Base-by-base conservation (phyloP, 2,113 vertebrate species). In the Callipepla squamata region DNA sequence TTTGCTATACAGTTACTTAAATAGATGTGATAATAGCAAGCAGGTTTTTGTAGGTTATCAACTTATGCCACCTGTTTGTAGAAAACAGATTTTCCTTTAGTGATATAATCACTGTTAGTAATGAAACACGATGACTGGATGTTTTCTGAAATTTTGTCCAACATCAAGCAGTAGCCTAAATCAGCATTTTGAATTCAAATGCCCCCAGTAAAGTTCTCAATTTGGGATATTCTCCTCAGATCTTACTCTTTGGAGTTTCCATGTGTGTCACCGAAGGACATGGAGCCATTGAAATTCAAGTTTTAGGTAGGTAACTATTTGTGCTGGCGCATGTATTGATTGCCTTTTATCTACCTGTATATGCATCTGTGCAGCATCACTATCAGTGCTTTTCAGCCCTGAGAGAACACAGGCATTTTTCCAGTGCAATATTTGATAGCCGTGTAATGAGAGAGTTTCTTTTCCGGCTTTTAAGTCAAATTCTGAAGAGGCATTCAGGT, bases 211-310 rank as follows among this genome's bases (percentile, higher is more conserved):
- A 97, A 96, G 89, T 97, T 98, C 86, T 98, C 96, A 97, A 97
- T 97, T 97, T 97, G 91, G 97, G 96, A 97, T 97, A 97, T 97
- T 97, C 96, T 97, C 97, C 97, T 96, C 94, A 97, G 96, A 97
- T 98, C 97, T 96, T 97, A 97, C 96, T 98, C 95, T 97, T 97
- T 98, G 97, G 97, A 97, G 93, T 95, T 97, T 90, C 97, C 96
- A 94, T 97, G 96, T 96, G 80, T 97, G 96, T 96, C 97, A 97
- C 93, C 96, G 97, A 98, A 97, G 97, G 97, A 95, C 96, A 96
- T 90, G 96, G 96, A 98, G 96, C 96, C 96, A 97, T 97, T 98
- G 97, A 97, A 96, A 97, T 97, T 94, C 97, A 97, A 96, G 96
- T 98, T 97, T 97, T 98, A 96, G 97, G 97, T 98, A 96, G 97